These are phyloP conservation scores for Todiramphus saurophagus DNA, from an alignment of 2,113 vertebrate genomes.

Conservation along the genomic window DNA sequence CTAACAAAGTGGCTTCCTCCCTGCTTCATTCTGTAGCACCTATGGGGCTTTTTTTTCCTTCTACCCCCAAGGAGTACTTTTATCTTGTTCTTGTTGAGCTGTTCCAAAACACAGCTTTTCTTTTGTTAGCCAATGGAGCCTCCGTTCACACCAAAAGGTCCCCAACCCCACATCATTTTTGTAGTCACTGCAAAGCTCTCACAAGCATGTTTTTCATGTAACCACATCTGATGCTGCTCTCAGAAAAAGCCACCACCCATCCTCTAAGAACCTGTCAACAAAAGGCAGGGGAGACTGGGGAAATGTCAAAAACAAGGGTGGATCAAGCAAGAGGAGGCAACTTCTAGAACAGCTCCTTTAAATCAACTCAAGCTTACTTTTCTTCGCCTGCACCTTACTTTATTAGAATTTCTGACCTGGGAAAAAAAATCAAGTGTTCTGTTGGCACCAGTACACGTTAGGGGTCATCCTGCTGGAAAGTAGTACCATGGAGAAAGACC, in stretches of 20 bases:
- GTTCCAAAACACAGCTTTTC: neutral
- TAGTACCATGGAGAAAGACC: too few species aligned
- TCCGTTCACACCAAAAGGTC: neutral
- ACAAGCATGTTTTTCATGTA: neutral
- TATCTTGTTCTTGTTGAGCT: neutral
- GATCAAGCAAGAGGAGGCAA: neutral
- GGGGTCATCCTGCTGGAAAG: too few species aligned
- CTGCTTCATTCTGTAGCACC: neutral
- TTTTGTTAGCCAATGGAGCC: neutral
- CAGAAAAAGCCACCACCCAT: constrained; percentile 54
- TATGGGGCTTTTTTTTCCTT: neutral
- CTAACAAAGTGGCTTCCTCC: neutral
- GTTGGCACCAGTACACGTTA: too few species aligned
- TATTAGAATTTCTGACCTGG: neutral
- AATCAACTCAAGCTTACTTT: neutral
- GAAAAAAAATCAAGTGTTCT: neutral
- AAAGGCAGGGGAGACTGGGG: neutral
- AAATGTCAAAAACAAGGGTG: constrained; percentile 66
- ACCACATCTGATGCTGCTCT: neutral
- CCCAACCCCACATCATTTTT: neutral
- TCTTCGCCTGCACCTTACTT: neutral
- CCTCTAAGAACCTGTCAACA: constrained; percentile 46
- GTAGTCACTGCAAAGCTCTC: neutral
- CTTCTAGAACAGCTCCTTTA: neutral
- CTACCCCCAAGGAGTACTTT: neutral